Evolutionary conservation across 2,113 vertebrate species (phyloP), one percentile per base, ranked within the genome.

Genomic region (Salvator merianae): DNA sequence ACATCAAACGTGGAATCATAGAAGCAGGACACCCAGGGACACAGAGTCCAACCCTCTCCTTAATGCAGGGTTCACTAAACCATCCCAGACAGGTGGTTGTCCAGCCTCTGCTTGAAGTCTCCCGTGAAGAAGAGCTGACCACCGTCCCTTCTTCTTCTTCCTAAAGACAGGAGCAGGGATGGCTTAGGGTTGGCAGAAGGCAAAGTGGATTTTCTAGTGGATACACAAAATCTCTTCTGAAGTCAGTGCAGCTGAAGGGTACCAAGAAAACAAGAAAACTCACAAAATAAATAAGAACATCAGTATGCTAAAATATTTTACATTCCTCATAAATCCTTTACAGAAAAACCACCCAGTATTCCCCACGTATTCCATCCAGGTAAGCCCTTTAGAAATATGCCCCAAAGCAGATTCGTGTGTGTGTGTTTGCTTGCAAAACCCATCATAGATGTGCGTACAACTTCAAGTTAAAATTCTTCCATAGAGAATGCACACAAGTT

Each of bases 401-500:
- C 73, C 75, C 70, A 83, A 53, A 76, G 82, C 14, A 36, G 16
- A 43, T 20, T 36, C 28, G 43, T 47, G 43, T 47, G 43, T 16
- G 13, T 20, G 7, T 4, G 1, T 34, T 53, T 7, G 16, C 68
- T 32, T 62, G 83, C n/a, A 73, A 26, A 71, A 2, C 66, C 62
- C 76, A 47, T 14, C 8, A 22, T 43, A 43, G 65, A 38, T 30
- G 83, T 47, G 79, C 40, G 82, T 71, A 79, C 91, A 77, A 47
- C 76, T 86, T 92, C 77, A 36, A 93, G 83, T 88, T 83, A 83
- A 94, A 94, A 94, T 92, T 10, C 89, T 55, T 87, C 84, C 43
- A 89, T 9, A 79, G 34, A 28, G 76, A 84, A 88, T 87, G 91
- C 9, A 79, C 34, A 85, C 34, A 89, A 28, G 50, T 16, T 8